Evolutionary conservation across 2,888 invertebrate species (phyloP).

Genomic region (Eledone cirrhosa): DNA sequence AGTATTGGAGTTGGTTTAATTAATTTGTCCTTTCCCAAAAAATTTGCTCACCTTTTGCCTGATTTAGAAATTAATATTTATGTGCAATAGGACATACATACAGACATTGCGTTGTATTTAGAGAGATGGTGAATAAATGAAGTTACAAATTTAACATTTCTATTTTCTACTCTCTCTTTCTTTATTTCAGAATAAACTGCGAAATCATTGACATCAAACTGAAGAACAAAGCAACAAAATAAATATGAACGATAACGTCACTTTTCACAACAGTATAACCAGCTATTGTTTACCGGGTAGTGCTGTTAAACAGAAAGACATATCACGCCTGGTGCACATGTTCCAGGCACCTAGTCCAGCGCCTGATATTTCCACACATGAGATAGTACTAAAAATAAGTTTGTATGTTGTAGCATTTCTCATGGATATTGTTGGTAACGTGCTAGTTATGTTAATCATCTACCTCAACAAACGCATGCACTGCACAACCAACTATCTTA

Average conservation of each 20-base stretch:
- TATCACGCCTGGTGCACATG: background rate
- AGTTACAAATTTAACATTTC: no score
- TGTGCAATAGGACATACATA: no score
- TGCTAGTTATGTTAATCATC: constrained; percentile 53
- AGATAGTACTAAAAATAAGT: constrained; percentile 48
- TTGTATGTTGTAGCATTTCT: constrained; percentile 54
- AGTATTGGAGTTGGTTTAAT: no score
- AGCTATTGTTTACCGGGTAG: background rate
- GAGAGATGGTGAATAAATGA: no score
- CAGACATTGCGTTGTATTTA: no score
- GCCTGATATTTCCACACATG: constrained; percentile 38
- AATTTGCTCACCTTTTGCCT: no score
- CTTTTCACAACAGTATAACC: background rate
- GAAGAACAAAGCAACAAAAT: no score
- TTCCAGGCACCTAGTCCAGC: constrained; percentile 21
- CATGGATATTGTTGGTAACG: constrained; percentile 55
- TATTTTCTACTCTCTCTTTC: no score
- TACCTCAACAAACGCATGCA: constrained; percentile 50
- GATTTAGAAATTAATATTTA: no score
- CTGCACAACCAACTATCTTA: constrained; percentile 52
- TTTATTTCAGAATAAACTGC: no score
- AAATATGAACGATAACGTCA: background rate
- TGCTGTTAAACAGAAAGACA: background rate
- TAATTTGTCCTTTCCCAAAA: no score
- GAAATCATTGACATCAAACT: no score